phyloP scores from a whole-genome alignment of 1,140 invertebrate genomes.

The Pinna nobilis region DNA sequence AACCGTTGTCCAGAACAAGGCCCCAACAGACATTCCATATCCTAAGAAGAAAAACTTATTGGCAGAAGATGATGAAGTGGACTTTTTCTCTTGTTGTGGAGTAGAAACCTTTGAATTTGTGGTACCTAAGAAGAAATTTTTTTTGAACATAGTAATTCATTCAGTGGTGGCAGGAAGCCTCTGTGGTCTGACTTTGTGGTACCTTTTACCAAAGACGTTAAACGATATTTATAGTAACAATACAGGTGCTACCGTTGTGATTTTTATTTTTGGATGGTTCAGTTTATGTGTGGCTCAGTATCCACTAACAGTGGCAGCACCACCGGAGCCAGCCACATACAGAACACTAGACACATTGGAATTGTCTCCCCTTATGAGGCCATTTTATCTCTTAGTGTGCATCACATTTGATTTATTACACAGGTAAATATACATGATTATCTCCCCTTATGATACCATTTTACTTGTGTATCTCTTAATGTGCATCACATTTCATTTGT shows the following conservation, averaged over 20 bases:
- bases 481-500: constrained; percentile 4
- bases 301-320: constrained; percentile 68
- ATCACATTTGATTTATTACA: constrained; percentile 60
- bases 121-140: constrained; percentile 69
- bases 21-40: constrained; percentile 36
- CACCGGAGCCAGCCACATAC: constrained; percentile 73
- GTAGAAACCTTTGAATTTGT: constrained; percentile 70
- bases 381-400: constrained; percentile 69
- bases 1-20: constrained; percentile 56
- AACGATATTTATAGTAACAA: constrained; percentile 59
- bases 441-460: no score
- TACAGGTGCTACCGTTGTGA: constrained; percentile 60
- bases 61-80: constrained; percentile 70
- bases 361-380: constrained; percentile 67
- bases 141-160: constrained; percentile 69
- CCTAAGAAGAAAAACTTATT: constrained; percentile 63
- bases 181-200: constrained; percentile 65
- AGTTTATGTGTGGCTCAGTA: constrained; percentile 71
- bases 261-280: constrained; percentile 73
- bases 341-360: constrained; percentile 71
- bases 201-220: constrained; percentile 65
- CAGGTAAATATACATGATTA: constrained; percentile 55
- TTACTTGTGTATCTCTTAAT: constrained; percentile 18
- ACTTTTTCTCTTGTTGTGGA: constrained; percentile 71
- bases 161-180: constrained; percentile 66